A percentile compares a stretch with the other conserved stretches of the same genome.
These are phyloP conservation scores for Philopedon plagiatum DNA, from an alignment of 2,888 invertebrate genomes.

Conservation along the genomic window DNA sequence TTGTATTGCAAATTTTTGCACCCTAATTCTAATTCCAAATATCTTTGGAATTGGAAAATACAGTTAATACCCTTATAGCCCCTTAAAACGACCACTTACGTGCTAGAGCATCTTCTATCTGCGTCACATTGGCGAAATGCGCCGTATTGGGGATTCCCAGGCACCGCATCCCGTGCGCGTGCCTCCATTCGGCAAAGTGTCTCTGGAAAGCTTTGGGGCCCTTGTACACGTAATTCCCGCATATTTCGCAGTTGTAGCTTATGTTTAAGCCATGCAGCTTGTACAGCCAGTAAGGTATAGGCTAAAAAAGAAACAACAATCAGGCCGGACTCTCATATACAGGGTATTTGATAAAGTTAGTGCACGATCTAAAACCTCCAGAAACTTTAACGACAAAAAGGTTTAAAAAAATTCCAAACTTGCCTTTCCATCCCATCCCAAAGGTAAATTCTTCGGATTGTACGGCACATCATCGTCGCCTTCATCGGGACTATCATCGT, in stretches of 20 bases:
- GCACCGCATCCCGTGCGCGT: constrained; percentile 94
- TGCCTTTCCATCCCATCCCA: constrained; percentile 99
- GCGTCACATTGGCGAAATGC: constrained; percentile 99
- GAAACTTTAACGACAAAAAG: too few relatives aligned
- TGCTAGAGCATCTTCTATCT: constrained; percentile 97
- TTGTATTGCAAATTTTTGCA: too few relatives aligned
- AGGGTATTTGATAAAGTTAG: too few relatives aligned
- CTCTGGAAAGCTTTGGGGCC: constrained; percentile 99
- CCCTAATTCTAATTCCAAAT: too few relatives aligned
- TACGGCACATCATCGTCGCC: constrained; percentile 97
- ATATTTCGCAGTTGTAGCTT: constrained; percentile 99
- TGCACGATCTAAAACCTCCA: too few relatives aligned
- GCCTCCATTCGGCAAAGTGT: constrained; percentile 96
- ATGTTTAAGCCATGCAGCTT: constrained; percentile 99
- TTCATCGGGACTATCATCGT: constrained; percentile 85
- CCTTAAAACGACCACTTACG: constrained; percentile 73
- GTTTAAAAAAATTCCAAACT: background rate
- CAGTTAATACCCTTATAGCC: too few relatives aligned
- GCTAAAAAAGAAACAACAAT: constrained; percentile 64
- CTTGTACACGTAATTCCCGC: constrained; percentile 98
- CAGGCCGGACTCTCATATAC: background rate
- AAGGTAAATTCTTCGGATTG: constrained; percentile 98
- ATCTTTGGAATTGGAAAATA: too few relatives aligned
- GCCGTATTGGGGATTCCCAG: constrained; percentile 99
- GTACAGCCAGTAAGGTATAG: constrained; percentile 97